Evolutionary conservation across 2,888 invertebrate species (phyloP).

Genomic region (Calameuta pallipes): DNA sequence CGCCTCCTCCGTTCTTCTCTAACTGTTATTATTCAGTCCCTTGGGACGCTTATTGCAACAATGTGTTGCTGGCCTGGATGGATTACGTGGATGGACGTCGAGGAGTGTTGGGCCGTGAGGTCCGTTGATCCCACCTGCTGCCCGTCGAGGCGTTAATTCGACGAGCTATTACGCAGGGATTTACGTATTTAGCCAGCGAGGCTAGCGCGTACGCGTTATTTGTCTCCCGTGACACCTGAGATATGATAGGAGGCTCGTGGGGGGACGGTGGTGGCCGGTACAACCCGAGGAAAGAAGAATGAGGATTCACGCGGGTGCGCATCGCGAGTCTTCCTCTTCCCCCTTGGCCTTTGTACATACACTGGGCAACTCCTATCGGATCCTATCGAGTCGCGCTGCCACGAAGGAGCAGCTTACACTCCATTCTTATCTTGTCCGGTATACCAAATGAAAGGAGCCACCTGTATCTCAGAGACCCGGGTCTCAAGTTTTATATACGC

Average conservation of each 20-base stretch:
- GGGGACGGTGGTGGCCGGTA: not conserved
- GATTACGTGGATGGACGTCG: not conserved
- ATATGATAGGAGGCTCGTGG: conserved; percentile 1
- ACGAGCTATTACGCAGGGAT: conserved; percentile 17
- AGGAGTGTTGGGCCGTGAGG: not conserved
- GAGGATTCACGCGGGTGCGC: not conserved
- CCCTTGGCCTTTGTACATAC: not conserved
- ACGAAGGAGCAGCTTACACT: not conserved
- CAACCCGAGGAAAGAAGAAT: not conserved
- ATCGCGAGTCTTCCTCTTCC: not conserved
- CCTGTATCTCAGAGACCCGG: not conserved
- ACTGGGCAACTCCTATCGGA: conserved; percentile 1
- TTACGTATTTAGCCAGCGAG: not conserved
- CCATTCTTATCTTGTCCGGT: not conserved
- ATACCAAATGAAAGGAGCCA: conserved; percentile 6
- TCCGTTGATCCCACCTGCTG: not conserved
- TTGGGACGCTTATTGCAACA: not conserved
- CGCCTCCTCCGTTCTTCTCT: not conserved
- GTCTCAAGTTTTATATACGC: conserved; percentile 2
- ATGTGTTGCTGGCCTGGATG: not conserved
- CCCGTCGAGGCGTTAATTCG: conserved; percentile 28
- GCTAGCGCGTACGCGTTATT: conserved; percentile 13
- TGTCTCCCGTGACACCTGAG: conserved; percentile 18
- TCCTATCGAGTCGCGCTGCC: not conserved
- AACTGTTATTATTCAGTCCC: not conserved